Evolutionary conservation across 1,140 invertebrate genomes (phyloP).

Genomic region (Drosophila pruinosa): DNA sequence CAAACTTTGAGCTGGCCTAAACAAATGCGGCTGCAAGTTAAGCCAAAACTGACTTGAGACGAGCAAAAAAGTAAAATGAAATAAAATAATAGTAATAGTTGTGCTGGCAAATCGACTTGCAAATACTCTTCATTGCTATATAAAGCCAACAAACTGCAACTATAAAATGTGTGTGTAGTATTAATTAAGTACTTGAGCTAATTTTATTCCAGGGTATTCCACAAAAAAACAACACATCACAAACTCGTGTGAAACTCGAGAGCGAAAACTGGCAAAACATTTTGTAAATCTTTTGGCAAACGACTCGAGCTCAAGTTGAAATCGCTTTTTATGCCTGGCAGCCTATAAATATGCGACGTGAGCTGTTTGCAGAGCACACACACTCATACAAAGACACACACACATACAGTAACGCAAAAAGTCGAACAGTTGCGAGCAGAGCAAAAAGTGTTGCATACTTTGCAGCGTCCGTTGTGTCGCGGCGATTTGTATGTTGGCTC

Average conservation of each 20-base stretch:
- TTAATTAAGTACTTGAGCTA: not conserved
- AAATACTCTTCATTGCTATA: not conserved
- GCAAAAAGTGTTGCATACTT: slow-evolving; percentile 75
- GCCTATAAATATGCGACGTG: slow-evolving; percentile 81
- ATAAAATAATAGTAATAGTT: not conserved
- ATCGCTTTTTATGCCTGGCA: slow-evolving; percentile 80
- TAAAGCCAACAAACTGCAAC: too few species aligned
- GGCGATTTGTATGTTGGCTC: slow-evolving; percentile 48
- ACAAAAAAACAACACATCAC: not conserved
- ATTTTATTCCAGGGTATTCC: not conserved
- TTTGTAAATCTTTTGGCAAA: slow-evolving; percentile 79
- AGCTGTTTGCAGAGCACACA: slow-evolving; percentile 62
- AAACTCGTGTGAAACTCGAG: slow-evolving; percentile 4
- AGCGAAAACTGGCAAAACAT: slow-evolving; percentile 52
- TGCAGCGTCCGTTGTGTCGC: slow-evolving; percentile 41
- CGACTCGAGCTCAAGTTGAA: slow-evolving; percentile 57
- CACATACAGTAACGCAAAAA: not conserved
- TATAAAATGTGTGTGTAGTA: too few species aligned
- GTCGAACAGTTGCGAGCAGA: not conserved
- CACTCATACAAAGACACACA: slow-evolving; percentile 13
- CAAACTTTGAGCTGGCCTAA: slow-evolving; percentile 59
- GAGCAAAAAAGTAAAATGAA: not conserved
- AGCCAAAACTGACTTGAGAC: slow-evolving; percentile 25
- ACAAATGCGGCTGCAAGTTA: slow-evolving; percentile 45
- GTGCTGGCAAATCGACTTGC: not conserved